These are phyloP conservation scores for Acleris literana DNA, from an alignment of 2,888 invertebrate species.

Conservation along the genomic window DNA sequence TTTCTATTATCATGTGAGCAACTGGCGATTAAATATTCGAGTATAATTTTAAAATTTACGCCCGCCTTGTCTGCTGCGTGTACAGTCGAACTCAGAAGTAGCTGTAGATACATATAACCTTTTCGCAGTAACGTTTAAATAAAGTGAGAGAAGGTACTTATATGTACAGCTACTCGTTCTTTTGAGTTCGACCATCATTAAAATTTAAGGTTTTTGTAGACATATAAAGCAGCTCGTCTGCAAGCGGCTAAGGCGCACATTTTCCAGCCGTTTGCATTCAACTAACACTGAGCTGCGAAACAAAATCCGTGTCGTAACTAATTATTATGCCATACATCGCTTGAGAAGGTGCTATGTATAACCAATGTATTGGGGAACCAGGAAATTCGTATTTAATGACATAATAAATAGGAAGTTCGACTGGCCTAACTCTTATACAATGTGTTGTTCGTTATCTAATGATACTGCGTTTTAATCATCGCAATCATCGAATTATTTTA, in stretches of 20 bases:
- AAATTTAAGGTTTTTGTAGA: too few species aligned
- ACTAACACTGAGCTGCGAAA: conserved; percentile 21
- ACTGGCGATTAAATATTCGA: too few species aligned
- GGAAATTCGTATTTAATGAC: conserved; percentile 55
- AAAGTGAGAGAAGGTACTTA: too few species aligned
- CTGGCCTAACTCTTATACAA: conserved; percentile 25
- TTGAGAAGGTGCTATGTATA: conserved; percentile 9
- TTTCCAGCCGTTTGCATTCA: conserved; percentile 38
- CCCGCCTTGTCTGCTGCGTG: too few species aligned
- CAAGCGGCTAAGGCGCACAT: background rate
- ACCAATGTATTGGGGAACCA: conserved; percentile 43
- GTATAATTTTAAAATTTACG: too few species aligned
- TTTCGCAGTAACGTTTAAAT: too few species aligned
- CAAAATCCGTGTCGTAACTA: conserved; percentile 33
- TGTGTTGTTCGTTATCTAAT: conserved; percentile 15
- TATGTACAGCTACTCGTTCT: too few species aligned
- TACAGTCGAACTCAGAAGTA: too few species aligned
- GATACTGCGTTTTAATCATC: conserved; percentile 3
- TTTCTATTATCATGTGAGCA: too few species aligned
- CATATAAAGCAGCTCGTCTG: too few species aligned
- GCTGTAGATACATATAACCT: too few species aligned
- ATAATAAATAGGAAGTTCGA: conserved; percentile 46
- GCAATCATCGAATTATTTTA: conserved; percentile 1
- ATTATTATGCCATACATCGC: conserved; percentile 35
- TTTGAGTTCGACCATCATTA: too few species aligned